These are phyloP conservation scores for Ciconia maguari DNA, from an alignment of 2,113 vertebrate genomes.

Conservation along the genomic window DNA sequence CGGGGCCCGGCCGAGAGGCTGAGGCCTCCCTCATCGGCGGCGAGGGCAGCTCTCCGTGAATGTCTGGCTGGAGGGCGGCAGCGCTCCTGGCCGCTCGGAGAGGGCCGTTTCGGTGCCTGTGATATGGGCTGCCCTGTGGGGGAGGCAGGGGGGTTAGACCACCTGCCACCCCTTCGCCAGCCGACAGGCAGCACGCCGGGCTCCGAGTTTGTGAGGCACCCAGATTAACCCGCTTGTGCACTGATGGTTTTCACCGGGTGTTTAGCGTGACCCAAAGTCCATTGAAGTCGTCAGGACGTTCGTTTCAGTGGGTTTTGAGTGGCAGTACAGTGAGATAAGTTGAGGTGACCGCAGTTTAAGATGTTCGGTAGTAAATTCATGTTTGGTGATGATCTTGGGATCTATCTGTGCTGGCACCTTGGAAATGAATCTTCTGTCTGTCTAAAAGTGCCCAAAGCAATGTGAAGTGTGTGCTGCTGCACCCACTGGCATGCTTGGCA, in stretches of 20 bases:
- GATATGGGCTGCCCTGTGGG: background rate
- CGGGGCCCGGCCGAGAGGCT: too few species aligned
- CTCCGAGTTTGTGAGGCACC: too few species aligned
- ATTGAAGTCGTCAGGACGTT: accelerated
- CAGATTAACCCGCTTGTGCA: accelerated
- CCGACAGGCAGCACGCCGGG: background rate
- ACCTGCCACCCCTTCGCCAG: background rate
- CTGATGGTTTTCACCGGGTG: accelerated
- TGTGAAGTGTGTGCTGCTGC: too few species aligned
- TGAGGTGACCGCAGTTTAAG: accelerated
- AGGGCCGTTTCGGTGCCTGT: background rate
- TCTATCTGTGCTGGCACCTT: too few species aligned
- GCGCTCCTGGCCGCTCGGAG: background rate
- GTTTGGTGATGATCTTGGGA: too few species aligned
- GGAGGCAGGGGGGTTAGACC: background rate
- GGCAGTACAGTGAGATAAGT: background rate
- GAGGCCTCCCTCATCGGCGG: background rate
- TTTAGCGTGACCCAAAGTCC: accelerated
- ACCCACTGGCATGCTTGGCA: too few species aligned
- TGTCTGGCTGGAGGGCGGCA: background rate
- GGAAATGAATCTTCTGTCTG: background rate
- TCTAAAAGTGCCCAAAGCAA: accelerated
- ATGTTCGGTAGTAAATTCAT: background rate
- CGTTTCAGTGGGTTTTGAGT: too few species aligned
- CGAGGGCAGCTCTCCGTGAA: background rate